Percentiles rank a stretch among this genome's conserved stretches.
phyloP scores from a whole-genome alignment of 2,113 vertebrate species.

The Orycteropus afer region DNA sequence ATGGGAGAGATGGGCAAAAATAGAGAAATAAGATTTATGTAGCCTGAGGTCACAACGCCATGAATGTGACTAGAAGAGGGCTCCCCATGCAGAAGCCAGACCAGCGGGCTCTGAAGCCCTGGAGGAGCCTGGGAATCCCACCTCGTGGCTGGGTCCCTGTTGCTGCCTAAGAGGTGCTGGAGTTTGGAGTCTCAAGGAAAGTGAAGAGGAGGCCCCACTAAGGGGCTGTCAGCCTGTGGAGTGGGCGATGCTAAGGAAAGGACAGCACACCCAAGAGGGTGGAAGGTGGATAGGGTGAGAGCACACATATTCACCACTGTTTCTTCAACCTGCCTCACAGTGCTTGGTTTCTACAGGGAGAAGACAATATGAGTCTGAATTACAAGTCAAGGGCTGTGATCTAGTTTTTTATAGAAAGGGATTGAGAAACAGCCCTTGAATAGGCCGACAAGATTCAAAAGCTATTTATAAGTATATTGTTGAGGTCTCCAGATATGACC shows the following conservation, averaged over 20 bases:
- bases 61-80: not conserved
- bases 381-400: not conserved
- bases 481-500: slow-evolving; percentile 2
- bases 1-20: not conserved
- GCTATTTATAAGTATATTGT: slow-evolving; percentile 46
- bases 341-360: not conserved
- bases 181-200: not conserved
- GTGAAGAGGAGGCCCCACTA: not conserved
- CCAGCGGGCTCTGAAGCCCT: not conserved
- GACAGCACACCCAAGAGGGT: not conserved
- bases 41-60: not conserved
- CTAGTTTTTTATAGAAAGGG: not conserved
- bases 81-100: not conserved
- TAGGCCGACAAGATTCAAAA: not conserved
- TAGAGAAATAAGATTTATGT: not conserved
- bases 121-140: not conserved
- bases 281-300: not conserved
- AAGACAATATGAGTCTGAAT: not conserved
- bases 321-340: rapidly evolving
- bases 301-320: rapidly evolving
- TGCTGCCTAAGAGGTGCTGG: not conserved
- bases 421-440: not conserved
- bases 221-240: not conserved
- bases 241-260: not conserved
- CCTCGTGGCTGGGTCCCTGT: too few relatives aligned